Percentiles rank a stretch among this genome's conserved stretches.
phyloP scores from a whole-genome alignment of 2,797 vertebrate species.

The Chrysocyon brachyurus region DNA sequence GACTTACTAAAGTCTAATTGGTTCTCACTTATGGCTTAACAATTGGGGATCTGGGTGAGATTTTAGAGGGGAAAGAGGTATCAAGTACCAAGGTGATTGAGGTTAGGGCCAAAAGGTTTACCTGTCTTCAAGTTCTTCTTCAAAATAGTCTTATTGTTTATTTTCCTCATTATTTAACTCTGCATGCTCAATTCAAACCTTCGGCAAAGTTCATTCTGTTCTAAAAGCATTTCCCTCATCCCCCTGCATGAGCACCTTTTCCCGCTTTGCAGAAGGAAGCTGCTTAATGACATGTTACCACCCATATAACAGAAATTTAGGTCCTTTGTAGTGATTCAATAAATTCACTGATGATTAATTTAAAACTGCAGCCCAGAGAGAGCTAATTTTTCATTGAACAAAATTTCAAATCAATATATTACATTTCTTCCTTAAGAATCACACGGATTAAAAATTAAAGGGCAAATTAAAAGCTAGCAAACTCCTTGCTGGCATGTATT shows the following conservation, averaged over 20 bases:
- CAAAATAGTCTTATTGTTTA: background rate
- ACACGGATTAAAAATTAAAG: constrained; percentile 77
- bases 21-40: background rate
- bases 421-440: constrained; percentile 74
- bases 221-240: background rate
- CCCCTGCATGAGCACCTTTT: background rate
- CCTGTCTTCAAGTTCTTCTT: background rate
- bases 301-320: background rate
- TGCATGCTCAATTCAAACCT: background rate
- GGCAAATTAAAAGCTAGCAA: constrained; percentile 73
- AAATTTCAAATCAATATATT: constrained; percentile 74
- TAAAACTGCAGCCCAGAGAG: constrained; percentile 40
- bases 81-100: background rate
- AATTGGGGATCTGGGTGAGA: background rate
- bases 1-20: background rate
- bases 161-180: background rate
- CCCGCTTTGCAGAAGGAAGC: background rate
- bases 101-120: background rate
- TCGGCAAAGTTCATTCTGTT: background rate
- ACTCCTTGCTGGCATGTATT: constrained; percentile 59
- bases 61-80: background rate
- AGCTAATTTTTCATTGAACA: constrained; percentile 63
- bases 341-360: constrained; percentile 57
- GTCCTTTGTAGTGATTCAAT: background rate
- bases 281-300: background rate